Conservation (phyloP, 2,888 invertebrate genomes). For the Lymantria monacha region DNA sequence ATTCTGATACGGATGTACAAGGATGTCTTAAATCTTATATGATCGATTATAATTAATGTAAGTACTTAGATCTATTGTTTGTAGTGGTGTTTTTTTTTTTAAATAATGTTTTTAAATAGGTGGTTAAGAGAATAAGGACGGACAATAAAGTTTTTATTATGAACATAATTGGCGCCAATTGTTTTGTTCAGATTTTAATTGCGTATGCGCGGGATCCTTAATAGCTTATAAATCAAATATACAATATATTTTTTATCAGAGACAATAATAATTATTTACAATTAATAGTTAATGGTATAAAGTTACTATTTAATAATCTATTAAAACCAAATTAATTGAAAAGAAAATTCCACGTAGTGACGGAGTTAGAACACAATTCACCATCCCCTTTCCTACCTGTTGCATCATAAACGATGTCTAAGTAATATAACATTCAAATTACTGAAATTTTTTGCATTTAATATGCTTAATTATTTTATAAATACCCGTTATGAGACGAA, state of each 20-base stretch:
- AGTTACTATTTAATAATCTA: no score
- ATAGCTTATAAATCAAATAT: neutral
- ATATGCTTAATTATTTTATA: no score
- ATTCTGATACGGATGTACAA: slow-evolving; percentile 11
- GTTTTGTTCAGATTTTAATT: slow-evolving; percentile 13
- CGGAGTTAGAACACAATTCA: no score
- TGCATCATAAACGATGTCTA: no score
- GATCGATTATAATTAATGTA: slow-evolving; percentile 22
- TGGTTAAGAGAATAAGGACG: slow-evolving; percentile 8
- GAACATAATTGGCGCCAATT: slow-evolving; percentile 26
- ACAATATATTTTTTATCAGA: neutral
- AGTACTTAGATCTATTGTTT: slow-evolving; percentile 19
- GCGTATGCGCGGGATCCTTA: neutral
- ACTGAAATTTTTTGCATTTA: no score
- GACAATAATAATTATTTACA: neutral
- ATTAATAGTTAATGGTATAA: neutral
- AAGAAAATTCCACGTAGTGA: no score
- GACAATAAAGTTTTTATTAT: slow-evolving; percentile 16
- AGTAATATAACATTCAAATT: no score
- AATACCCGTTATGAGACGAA: no score
- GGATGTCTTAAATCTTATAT: slow-evolving; percentile 27
- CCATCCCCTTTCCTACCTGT: no score
- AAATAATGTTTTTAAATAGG: slow-evolving; percentile 12
- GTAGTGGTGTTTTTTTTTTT: slow-evolving; percentile 24
- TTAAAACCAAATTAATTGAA: no score